Evolutionary conservation across 2,113 vertebrate genomes (phyloP), one percentile per base, ranked within the genome.

Genomic region (Cryptotis parvus): DNA sequence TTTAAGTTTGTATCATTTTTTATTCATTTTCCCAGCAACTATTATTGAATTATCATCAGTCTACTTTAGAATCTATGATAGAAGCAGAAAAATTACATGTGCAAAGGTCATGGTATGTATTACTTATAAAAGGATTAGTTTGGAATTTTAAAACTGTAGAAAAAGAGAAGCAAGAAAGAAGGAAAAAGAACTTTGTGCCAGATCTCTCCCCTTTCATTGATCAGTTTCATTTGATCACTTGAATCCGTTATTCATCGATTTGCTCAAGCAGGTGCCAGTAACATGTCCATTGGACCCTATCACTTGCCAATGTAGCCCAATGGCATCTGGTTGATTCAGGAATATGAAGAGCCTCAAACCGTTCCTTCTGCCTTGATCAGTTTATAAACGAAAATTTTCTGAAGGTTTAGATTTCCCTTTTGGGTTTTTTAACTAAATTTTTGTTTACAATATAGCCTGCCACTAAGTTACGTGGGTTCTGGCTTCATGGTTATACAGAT

Each of bases 361-460:
- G n/a, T n/a, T n/a, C n/a, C n/a, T n/a, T n/a, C n/a, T n/a, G n/a
- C n/a, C n/a, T n/a, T n/a, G n/a, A 83, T 29, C 12, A 92, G 78
- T 91, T 90, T 63, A 88, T 73, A 83, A 72, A 83, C 86, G 76
- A 65, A 91, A 26, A 58, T 58, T 3, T 77, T 87, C 26, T 74
- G 1, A 87, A 86, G 0, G 73, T 77, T 31, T 52, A 29, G n/a
- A 73, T 66, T 65, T 58, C 15, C 6, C 20, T 81, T 93, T 77
- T 75, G 3, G 3, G 43, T 58, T 87, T 91, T 82, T 43, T 83
- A 52, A 27, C 41, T 90, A n/a, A 31, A 82, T 68, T 15, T 93
- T 75, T 58, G 2, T 66, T n/a, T 79, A 6, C 3, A 89, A 43
- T 49, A 79, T 24, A 87, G 27, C 80, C 84, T 70, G 14, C 80